Conservation (phyloP, 2,113 vertebrate species). For the human region GRCh38 chr13:33497001-33497500, state of each 20-base stretch:
- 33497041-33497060: constrained; percentile 40
- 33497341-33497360: neutral
- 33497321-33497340: neutral
- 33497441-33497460: neutral
- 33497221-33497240: neutral
- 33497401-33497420: neutral
- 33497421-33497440: neutral
- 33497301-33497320: neutral
- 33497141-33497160: neutral
- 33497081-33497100: constrained; percentile 13
- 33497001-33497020: constrained; percentile 46
- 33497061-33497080: constrained; percentile 31
- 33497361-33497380: neutral
- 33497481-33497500: neutral
- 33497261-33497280: neutral
- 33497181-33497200: neutral
- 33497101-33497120: constrained; percentile 18
- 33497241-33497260: neutral
- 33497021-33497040: constrained; percentile 52
- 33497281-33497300: neutral
- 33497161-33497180: neutral
- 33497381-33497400: neutral
- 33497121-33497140: neutral
- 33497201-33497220: neutral
- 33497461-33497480: neutral